Evolutionary conservation across 2,797 vertebrate species (phyloP).

Genomic region (Eidolon dupreanum): DNA sequence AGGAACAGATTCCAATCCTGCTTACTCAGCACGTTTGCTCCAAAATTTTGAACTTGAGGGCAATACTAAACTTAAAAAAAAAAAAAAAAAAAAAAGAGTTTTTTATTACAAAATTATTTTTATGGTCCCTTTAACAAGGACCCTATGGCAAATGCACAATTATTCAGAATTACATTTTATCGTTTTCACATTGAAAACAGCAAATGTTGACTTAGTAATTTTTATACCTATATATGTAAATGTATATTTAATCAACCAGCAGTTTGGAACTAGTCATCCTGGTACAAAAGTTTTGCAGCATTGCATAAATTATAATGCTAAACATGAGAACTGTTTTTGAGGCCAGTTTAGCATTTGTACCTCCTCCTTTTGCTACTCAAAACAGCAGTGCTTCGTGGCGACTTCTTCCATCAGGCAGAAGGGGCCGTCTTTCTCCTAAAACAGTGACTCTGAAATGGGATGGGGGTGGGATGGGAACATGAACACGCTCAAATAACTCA

Average conservation of each 20-base stretch:
- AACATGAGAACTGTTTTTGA: slow-evolving; percentile 38
- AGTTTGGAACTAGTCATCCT: slow-evolving; percentile 74
- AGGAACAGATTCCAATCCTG: slow-evolving; percentile 80
- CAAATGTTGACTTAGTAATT: slow-evolving; percentile 84
- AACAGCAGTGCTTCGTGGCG: slow-evolving; percentile 62
- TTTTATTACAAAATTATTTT: slow-evolving; percentile 83
- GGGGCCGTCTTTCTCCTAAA: slow-evolving; percentile 47
- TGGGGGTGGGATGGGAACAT: not conserved
- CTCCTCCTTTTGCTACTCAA: slow-evolving; percentile 75
- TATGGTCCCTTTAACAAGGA: slow-evolving; percentile 83
- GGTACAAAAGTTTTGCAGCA: slow-evolving; percentile 56
- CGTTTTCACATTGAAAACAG: slow-evolving; percentile 88
- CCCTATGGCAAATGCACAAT: slow-evolving; percentile 84
- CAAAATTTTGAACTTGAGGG: slow-evolving; percentile 85
- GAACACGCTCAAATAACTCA: slow-evolving; percentile 65
- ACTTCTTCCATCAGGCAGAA: slow-evolving; percentile 64
- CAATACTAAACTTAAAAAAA: slow-evolving; percentile 74
- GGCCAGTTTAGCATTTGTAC: slow-evolving; percentile 66
- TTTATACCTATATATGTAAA: slow-evolving; percentile 83
- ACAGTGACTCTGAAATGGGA: slow-evolving; percentile 60
- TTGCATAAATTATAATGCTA: slow-evolving; percentile 59
- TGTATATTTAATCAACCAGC: slow-evolving; percentile 84
- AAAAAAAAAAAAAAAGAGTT: slow-evolving; percentile 61
- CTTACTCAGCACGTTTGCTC: slow-evolving; percentile 83
- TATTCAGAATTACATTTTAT: slow-evolving; percentile 83